Base-by-base conservation (phyloP, 2,888 invertebrate genomes). In the Brachycybe producta region DNA sequence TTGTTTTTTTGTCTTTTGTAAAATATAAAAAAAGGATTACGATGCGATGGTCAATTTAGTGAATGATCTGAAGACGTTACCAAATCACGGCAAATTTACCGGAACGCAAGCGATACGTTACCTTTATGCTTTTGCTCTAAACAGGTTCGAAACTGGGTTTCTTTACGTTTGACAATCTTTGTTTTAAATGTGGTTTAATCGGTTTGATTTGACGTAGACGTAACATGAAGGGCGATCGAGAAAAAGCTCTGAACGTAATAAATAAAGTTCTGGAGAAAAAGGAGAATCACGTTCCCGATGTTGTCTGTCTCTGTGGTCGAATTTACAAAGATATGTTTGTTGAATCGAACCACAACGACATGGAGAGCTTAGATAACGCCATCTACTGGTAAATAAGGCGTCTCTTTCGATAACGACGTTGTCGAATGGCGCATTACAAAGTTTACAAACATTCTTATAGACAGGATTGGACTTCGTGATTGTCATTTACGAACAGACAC, bases 1-100 rank as follows among this genome's bases (percentile, higher is more conserved):
- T 23, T 8, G 35, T 27, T 5, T 5, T 38, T 21, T 45, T 15
- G 15, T 52, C 8, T 26, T 41, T 50, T 61, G 13, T 57, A n/a
- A n/a, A n/a, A n/a, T n/a, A n/a, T n/a, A n/a, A n/a, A n/a, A n/a
- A n/a, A n/a, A 78, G 75, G 92, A 92, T 65, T 95, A 95, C 63
- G 91, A 95, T 68, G 85, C 91, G 0, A 98, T 98, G 82, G 95
- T 98, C 19, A 85, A 87, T 60, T 74, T 98, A 38, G 90, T 97
- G 0, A 91, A 92, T 63, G 95, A 95, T 65, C 70, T 98, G 55
- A 81, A 82, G 64, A 83, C 85, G 2, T 79, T 95, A 55, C 90
- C 91, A 58, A 86, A 84, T 60, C 80, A 86, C 55, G 82, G 82
- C 63, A 85, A 85, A 65, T 86, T 85, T 65, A 79, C 87, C 27